Evolutionary conservation across 2,113 vertebrate species (phyloP).

Genomic region (Ranitomeya variabilis): DNA sequence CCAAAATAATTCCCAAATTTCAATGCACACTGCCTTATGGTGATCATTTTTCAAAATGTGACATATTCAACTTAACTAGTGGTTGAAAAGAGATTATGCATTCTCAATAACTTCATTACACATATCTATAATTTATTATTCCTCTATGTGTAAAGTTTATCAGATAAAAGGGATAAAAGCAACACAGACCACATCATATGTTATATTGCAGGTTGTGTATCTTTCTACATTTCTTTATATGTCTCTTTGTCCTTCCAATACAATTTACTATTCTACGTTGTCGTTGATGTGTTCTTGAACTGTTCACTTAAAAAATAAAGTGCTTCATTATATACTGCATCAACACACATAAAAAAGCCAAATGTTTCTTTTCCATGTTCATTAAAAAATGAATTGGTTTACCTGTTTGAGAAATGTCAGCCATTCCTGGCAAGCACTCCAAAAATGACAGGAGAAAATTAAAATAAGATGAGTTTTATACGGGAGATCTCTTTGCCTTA

Average conservation of each 20-base stretch:
- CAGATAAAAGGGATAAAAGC: not conserved
- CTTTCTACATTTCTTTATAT: not conserved
- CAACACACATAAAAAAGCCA: constrained; percentile 3
- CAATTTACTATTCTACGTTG: not conserved
- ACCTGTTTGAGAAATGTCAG: constrained; percentile 39
- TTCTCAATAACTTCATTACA: too few species aligned
- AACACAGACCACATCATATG: not conserved
- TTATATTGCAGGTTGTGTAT: not conserved
- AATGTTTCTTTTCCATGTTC: constrained; percentile 8
- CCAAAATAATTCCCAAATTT: too few species aligned
- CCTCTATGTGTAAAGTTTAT: not conserved
- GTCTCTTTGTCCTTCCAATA: not conserved
- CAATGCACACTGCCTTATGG: too few species aligned
- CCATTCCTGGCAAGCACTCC: constrained; percentile 9
- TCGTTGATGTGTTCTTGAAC: not conserved
- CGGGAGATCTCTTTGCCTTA: constrained; percentile 43
- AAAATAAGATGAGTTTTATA: constrained; percentile 36
- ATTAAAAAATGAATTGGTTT: constrained; percentile 21
- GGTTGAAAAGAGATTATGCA: too few species aligned
- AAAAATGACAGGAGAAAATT: constrained; percentile 28
- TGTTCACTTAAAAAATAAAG: not conserved
- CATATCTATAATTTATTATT: too few species aligned
- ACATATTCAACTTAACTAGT: too few species aligned
- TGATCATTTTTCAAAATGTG: too few species aligned
- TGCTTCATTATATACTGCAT: constrained; percentile 7